Evolutionary conservation across 1,140 invertebrate genomes (phyloP).

Genomic region (Drosophila dunni): DNA sequence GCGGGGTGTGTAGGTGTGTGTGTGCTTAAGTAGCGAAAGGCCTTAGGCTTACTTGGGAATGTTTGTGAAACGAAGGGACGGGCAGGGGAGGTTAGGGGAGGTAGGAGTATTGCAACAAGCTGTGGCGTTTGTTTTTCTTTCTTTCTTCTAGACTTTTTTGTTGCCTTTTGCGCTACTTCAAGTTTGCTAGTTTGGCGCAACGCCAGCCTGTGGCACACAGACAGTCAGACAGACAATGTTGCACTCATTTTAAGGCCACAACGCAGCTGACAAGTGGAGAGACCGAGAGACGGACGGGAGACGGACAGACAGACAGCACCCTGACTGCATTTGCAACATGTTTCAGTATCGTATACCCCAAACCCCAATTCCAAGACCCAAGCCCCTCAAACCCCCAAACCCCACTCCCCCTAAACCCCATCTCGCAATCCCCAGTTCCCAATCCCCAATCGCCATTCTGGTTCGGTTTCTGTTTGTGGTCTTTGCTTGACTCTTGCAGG

Average conservation of each 20-base stretch:
- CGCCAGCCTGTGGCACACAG: constrained; percentile 59
- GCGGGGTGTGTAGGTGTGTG: constrained; percentile 18
- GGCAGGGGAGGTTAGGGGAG: background rate
- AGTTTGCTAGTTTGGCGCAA: constrained; percentile 69
- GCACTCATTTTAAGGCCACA: constrained; percentile 77
- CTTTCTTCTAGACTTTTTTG: background rate
- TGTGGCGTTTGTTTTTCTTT: constrained; percentile 63
- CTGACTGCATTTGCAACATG: constrained; percentile 72
- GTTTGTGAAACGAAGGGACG: background rate
- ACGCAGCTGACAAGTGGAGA: constrained; percentile 50
- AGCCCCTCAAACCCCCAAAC: background rate
- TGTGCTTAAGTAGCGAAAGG: constrained; percentile 82
- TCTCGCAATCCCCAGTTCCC: constrained; percentile 12
- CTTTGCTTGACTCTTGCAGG: constrained; percentile 71
- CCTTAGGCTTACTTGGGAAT: constrained; percentile 46
- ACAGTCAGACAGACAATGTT: constrained; percentile 62
- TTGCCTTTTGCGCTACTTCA: constrained; percentile 53
- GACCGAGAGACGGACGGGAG: background rate
- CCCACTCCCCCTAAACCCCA: background rate
- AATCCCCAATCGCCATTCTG: constrained; percentile 43
- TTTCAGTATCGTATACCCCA: constrained; percentile 48
- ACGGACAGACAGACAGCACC: constrained; percentile 6
- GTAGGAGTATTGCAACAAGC: constrained; percentile 59
- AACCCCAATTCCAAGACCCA: constrained; percentile 12
- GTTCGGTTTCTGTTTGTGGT: constrained; percentile 63